Conservation (phyloP, 2,113 vertebrate genomes). For the Microtus montanus region DNA sequence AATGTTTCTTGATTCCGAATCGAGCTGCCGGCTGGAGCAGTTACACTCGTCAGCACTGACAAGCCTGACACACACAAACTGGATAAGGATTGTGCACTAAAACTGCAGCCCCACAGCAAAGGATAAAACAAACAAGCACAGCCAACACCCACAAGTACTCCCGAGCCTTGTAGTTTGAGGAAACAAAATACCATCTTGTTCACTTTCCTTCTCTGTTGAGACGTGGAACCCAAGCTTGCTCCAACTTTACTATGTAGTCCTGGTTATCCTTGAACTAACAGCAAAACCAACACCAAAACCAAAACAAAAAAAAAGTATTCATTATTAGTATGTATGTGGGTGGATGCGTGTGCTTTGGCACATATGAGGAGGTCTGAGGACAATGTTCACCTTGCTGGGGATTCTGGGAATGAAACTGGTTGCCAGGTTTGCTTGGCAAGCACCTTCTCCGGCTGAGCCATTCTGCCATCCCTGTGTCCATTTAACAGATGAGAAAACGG, state of each 20-base stretch:
- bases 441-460: neutral
- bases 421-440: neutral
- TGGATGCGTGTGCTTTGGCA: neutral
- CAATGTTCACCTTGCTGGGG: neutral
- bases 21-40: neutral
- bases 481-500: neutral
- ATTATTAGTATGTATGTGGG: neutral
- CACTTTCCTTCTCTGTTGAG: neutral
- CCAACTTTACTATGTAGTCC: neutral
- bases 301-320: neutral
- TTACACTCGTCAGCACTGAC: neutral
- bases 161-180: neutral
- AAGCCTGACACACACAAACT: neutral
- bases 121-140: neutral
- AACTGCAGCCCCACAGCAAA: neutral
- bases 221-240: neutral
- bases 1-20: neutral
- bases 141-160: neutral
- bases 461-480: neutral
- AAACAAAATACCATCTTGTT: neutral
- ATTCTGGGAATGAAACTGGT: neutral
- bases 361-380: neutral
- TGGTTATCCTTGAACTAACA: neutral
- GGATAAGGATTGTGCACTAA: neutral
- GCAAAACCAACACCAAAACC: neutral